These are phyloP conservation scores for Nicator chloris DNA, from an alignment of 2,113 vertebrate species.

Conservation along the genomic window DNA sequence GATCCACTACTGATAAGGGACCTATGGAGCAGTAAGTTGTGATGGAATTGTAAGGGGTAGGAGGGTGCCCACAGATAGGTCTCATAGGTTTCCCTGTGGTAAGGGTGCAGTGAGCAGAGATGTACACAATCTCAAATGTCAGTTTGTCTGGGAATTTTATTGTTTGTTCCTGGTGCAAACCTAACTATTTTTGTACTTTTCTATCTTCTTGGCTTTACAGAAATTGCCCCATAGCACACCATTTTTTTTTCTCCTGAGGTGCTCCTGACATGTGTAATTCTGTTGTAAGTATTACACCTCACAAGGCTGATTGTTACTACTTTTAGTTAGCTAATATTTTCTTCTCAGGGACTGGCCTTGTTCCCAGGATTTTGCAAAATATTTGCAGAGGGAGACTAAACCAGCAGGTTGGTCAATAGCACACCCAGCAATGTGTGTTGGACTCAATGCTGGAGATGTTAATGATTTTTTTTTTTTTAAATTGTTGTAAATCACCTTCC, in stretches of 20 bases:
- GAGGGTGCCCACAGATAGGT: neutral
- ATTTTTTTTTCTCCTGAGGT: neutral
- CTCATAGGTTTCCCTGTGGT: neutral
- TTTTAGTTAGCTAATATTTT: conserved; percentile 21
- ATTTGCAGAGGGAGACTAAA: conserved; percentile 9
- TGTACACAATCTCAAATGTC: neutral
- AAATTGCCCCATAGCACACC: neutral
- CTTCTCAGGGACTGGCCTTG: conserved; percentile 14
- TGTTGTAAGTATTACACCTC: neutral
- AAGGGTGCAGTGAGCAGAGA: neutral
- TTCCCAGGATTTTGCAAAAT: conserved; percentile 60
- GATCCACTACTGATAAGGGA: neutral
- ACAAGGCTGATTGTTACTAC: neutral
- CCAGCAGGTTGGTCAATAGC: neutral
- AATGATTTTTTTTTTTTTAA: neutral
- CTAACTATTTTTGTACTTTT: neutral
- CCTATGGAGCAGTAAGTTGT: neutral
- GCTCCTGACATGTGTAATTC: neutral
- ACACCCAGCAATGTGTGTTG: neutral
- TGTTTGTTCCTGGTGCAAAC: neutral
- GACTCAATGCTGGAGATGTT: neutral
- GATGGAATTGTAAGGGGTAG: neutral
- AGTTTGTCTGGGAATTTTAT: neutral
- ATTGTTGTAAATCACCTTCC: neutral
- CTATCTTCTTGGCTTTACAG: neutral